Base-by-base conservation (phyloP, 2,797 vertebrate species). In the Phaenicophaeus curvirostris region DNA sequence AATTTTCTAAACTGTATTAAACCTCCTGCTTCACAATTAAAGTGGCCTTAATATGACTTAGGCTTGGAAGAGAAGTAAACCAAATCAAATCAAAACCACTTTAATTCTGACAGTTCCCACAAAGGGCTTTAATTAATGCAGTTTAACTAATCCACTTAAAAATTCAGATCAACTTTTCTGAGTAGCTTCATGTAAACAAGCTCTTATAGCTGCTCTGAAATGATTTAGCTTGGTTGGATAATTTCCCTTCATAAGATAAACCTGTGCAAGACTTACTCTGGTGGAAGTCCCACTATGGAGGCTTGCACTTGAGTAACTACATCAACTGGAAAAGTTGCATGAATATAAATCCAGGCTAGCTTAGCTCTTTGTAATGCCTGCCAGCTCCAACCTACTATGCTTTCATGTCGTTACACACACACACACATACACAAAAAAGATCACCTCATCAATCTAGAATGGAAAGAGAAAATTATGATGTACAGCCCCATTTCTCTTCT, bases 81-180 rank as follows among this genome's bases (percentile, higher is more conserved):
- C 89, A 94, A 94, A 95, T 96, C 75, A 96, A 95, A 91, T 95
- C 85, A 95, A 89, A 94, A 46, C 53, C 69, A 68, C 79, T 95
- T 83, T 85, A 85, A 87, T 93, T 92, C 62, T 90, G 91, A 86
- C 76, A 78, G 85, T 88, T 91, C n/a, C 50, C 89, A 94, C 82
- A 84, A 83, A 90, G 73, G 79, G 54, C 76, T 94, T 92, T 91
- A 94, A 96, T 96, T 93, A 94, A 91, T 81, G 80, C 69, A 78
- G 76, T 94, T 94, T 93, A 85, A 91, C 89, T 93, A 91, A 95
- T 96, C 85, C 59, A 84, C 55, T 96, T 93, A 91, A 88, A 94
- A 94, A 88, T 94, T 90, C 69, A 78, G 83, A 95, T 96, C 88
- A 95, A 91, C 94, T 91, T 95, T 95, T 94, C 79, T 48, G 51